Base-by-base conservation (phyloP, 1,140 invertebrate species). In the Lepidotrigona ventralis region DNA sequence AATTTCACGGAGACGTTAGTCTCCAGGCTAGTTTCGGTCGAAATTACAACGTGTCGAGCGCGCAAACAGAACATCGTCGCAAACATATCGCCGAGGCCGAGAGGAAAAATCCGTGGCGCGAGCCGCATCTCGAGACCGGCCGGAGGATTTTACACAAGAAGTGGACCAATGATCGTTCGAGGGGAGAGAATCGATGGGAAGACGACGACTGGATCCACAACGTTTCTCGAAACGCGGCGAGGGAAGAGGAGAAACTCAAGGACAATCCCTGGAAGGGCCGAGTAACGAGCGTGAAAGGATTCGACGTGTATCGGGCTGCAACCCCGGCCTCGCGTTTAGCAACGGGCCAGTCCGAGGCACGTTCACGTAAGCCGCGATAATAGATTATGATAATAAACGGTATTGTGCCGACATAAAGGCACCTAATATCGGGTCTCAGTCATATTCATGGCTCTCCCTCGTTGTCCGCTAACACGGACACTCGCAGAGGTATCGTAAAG, bases 311-410 rank as follows among this genome's bases (percentile, higher is more conserved):
- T 87, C 78, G 77, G 39, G 33, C 72, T 26, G 56, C 85, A 64
- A 72, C 60, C 71, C 81, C 46, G 81, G 68, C 66, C 81, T 84
- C 82, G 81, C 86, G 83, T 82, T 46, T 84, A 66, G 81, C 71
- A 85, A 84, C 85, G 71, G 82, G 81, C 73, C 82, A 56, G 87
- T 46, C 69, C 85, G 85, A 85, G 86, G 64, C 85, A 86, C 86
- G 87, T 83, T 84, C 85, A 78, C 80, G 87, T 90, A 91, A 93
- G 90, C 90, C 86, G 87, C 82, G 91, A 93, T 93, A 93, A 93
- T 92, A 92, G 92, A 93, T 93, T 93, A 93, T 91, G 92, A 93
- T 93, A 93, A 93, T 92, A 92, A 92, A 93, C 88, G 89, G 90
- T 88, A 92, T 92, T 93, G 90, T 91, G 90, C 83, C 88, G 88